phyloP scores from a whole-genome alignment of 2,797 vertebrate species.

The Novumbra hubbsi region DNA sequence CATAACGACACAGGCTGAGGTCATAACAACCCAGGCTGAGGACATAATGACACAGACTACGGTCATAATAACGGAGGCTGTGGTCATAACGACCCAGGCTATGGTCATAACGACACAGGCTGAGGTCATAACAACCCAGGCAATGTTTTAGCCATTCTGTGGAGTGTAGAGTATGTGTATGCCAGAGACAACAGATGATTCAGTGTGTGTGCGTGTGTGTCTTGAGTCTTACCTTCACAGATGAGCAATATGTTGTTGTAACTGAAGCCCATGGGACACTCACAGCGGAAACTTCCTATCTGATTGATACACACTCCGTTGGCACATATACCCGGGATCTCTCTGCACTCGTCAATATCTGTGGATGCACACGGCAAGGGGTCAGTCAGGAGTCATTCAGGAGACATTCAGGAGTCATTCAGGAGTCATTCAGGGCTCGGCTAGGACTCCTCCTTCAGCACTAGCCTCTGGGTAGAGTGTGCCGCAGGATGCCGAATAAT shows the following conservation, averaged over 20 bases:
- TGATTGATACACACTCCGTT: conserved; percentile 92
- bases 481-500: too few species aligned
- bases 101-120: too few species aligned
- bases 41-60: not conserved
- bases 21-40: conserved; percentile 21
- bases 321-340: conserved; percentile 88
- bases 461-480: too few species aligned
- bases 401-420: too few species aligned
- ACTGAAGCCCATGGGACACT: conserved; percentile 91
- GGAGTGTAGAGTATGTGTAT: not conserved
- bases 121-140: too few species aligned
- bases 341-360: conserved; percentile 93
- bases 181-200: not conserved
- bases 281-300: conserved; percentile 91
- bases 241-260: conserved; percentile 90
- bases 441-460: too few species aligned
- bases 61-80: too few species aligned
- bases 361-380: conserved; percentile 15
- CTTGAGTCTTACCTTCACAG: conserved; percentile 82
- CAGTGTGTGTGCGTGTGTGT: not conserved
- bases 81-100: too few species aligned
- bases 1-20: conserved; percentile 27
- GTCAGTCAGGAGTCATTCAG: not conserved
- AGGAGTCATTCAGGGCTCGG: too few species aligned
- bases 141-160: not conserved